Conservation (phyloP, 2,797 vertebrate genomes). For the Anguilla marmorata region DNA sequence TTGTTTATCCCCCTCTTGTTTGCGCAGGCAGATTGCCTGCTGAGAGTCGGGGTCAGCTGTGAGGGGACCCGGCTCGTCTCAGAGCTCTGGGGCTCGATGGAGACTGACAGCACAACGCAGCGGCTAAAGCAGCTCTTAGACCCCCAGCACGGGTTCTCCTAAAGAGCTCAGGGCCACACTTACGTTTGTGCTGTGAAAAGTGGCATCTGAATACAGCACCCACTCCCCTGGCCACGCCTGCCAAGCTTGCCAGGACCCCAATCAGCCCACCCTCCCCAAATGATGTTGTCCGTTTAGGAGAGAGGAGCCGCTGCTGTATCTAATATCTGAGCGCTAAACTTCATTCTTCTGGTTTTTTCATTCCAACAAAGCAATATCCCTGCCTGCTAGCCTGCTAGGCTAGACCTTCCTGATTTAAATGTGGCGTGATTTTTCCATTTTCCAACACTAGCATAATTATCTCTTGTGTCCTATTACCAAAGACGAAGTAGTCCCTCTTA, state of each 20-base stretch:
- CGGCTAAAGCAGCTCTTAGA: background rate
- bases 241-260: background rate
- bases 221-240: background rate
- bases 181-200: background rate
- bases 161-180: background rate
- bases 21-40: background rate
- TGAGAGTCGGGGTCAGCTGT: background rate
- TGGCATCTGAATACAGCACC: background rate
- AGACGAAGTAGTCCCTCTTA: background rate
- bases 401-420: background rate
- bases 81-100: background rate
- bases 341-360: background rate
- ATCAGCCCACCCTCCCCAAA: background rate
- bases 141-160: background rate
- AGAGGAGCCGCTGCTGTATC: background rate
- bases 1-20: background rate
- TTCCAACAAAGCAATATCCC: background rate
- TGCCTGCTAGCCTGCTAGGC: background rate
- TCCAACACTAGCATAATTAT: background rate
- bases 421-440: background rate
- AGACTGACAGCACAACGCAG: background rate
- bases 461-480: background rate
- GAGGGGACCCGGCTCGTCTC: background rate
- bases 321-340: background rate
- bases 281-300: background rate